Conservation (phyloP, 2,797 vertebrate genomes). For the Cheirogaleus major region DNA sequence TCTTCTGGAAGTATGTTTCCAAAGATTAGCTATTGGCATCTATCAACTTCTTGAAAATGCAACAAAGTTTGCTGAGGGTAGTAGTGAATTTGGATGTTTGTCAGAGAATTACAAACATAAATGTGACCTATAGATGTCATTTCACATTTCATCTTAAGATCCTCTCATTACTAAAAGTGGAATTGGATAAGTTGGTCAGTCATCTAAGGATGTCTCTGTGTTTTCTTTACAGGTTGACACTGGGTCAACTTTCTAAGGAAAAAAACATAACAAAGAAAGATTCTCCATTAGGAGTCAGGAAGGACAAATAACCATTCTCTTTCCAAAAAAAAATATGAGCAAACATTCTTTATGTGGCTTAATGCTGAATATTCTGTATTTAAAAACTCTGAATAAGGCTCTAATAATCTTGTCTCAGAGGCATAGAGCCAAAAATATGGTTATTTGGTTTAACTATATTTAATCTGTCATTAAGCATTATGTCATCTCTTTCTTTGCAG, state of each 20-base stretch:
- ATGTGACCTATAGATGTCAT: background rate
- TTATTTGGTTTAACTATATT: background rate
- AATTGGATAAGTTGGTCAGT: background rate
- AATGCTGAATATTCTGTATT: background rate
- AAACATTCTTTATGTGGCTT: background rate
- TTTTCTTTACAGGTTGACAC: background rate
- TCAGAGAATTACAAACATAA: background rate
- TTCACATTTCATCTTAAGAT: slow-evolving; percentile 13
- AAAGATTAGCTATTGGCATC: background rate
- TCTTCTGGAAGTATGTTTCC: background rate
- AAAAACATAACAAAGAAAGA: background rate
- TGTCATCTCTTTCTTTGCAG: background rate
- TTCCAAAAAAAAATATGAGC: background rate
- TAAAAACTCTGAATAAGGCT: background rate
- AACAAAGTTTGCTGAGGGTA: background rate
- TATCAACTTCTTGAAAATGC: background rate
- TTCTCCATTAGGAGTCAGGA: background rate
- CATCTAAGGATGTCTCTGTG: background rate
- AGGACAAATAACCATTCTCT: background rate
- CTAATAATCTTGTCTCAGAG: background rate
- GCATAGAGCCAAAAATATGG: background rate
- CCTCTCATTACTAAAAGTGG: background rate
- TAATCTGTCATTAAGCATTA: background rate
- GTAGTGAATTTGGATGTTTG: background rate
- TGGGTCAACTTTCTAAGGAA: slow-evolving; percentile 2